Evolutionary conservation across 2,888 invertebrate genomes (phyloP).

Genomic region (Drosophila yooni): DNA sequence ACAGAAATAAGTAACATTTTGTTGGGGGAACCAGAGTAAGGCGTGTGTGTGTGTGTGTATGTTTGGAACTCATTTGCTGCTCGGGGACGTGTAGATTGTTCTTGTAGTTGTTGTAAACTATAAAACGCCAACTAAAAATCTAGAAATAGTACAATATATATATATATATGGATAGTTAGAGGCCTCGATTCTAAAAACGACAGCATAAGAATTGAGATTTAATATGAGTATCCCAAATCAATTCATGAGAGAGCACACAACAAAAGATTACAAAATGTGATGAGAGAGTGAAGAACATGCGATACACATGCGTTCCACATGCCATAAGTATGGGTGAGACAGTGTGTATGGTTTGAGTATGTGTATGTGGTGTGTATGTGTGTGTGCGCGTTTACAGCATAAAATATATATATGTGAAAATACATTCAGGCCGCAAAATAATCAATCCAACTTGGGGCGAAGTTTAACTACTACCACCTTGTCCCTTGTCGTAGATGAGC

Average conservation of each 20-base stretch:
- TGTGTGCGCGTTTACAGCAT: constrained; percentile 68
- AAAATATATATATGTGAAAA: constrained; percentile 49
- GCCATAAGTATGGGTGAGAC: constrained; percentile 39
- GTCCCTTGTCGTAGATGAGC: constrained; percentile 88
- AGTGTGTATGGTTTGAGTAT: constrained; percentile 26
- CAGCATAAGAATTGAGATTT: constrained; percentile 36
- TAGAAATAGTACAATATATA: constrained; percentile 71
- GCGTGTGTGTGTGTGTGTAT: constrained; percentile 26
- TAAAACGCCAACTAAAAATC: constrained; percentile 69
- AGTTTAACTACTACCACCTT: constrained; percentile 80
- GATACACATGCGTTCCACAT: constrained; percentile 60
- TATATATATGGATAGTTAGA: constrained; percentile 49
- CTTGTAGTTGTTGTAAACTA: constrained; percentile 45
- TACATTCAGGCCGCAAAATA: constrained; percentile 56
- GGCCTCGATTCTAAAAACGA: constrained; percentile 18
- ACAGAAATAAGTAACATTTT: constrained; percentile 62
- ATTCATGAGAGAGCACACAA: constrained; percentile 49
- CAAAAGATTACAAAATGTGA: constrained; percentile 55
- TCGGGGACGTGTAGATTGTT: constrained; percentile 36
- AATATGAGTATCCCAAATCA: constrained; percentile 42
- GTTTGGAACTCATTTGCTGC: constrained; percentile 61
- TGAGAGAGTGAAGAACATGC: constrained; percentile 60
- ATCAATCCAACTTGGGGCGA: constrained; percentile 35
- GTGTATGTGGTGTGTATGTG: constrained; percentile 63
- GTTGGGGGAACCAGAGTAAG: constrained; percentile 39